Conservation (phyloP, 2,113 vertebrate genomes). For the Dolichallabes microphthalmus region DNA sequence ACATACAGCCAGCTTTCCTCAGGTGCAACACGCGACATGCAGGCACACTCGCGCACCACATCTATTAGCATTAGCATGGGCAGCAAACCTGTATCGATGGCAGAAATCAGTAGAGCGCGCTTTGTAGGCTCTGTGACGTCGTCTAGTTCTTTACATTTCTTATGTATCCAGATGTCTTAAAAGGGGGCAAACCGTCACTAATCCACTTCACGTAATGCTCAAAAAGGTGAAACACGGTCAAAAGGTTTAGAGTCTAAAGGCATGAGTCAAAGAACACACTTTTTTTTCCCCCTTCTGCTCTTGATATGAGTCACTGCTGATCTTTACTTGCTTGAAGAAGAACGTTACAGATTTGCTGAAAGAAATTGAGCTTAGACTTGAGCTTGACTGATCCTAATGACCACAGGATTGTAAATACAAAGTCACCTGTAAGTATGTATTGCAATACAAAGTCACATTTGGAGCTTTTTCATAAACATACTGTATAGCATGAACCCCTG, state of each 20-base stretch:
- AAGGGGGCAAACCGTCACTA: conserved; percentile 3
- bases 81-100: neutral
- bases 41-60: neutral
- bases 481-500: neutral
- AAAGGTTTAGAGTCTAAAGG: neutral
- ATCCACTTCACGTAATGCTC: conserved; percentile 15
- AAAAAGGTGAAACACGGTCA: neutral
- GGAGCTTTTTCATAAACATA: neutral
- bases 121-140: neutral
- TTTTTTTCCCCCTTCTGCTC: neutral
- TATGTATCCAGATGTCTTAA: neutral
- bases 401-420: neutral
- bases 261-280: too few species aligned
- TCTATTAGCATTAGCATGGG: neutral
- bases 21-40: neutral
- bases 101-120: neutral
- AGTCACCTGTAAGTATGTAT: too few species aligned
- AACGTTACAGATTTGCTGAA: neutral
- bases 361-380: neutral
- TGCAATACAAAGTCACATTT: too few species aligned
- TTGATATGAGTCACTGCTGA: neutral
- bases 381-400: neutral
- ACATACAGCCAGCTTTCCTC: neutral
- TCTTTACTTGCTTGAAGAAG: neutral
- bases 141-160: neutral